Conservation (phyloP, 2,888 invertebrate species). For the Aporophyla nigra region DNA sequence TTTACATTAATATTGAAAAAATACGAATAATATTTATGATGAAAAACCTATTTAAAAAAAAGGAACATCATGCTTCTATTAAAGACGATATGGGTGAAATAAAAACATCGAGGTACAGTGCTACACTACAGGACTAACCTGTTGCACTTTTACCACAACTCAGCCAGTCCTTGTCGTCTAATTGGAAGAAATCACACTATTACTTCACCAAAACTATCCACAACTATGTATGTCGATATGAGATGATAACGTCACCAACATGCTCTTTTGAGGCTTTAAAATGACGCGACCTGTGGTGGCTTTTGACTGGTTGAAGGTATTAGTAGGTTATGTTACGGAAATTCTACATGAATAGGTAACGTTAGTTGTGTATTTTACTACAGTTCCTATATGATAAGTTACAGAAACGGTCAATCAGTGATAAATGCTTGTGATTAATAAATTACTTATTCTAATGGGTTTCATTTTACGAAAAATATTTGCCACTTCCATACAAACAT, state of each 20-base stretch:
- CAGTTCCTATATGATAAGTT: too few species aligned
- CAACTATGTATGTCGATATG: not conserved
- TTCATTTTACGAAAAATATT: not conserved
- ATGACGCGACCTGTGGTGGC: not conserved
- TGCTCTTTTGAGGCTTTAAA: slow-evolving; percentile 20
- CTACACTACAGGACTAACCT: slow-evolving; percentile 86
- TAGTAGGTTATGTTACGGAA: too few species aligned
- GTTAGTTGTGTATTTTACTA: too few species aligned
- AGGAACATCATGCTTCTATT: slow-evolving; percentile 55
- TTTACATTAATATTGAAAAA: slow-evolving; percentile 7
- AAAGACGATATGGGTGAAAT: slow-evolving; percentile 38
- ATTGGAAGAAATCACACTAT: slow-evolving; percentile 73
- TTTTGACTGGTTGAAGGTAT: not conserved
- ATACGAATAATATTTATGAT: not conserved
- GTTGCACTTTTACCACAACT: slow-evolving; percentile 89
- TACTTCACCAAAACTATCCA: slow-evolving; percentile 52
- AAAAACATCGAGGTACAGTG: slow-evolving; percentile 53
- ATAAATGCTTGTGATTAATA: too few species aligned
- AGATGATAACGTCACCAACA: slow-evolving; percentile 35
- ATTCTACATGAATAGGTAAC: not conserved
- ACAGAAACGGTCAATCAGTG: not conserved
- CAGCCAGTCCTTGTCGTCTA: slow-evolving; percentile 91
- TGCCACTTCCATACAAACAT: not conserved
- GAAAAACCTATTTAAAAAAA: slow-evolving; percentile 24
- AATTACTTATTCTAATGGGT: not conserved